A percentile compares a stretch with the other conserved stretches of the same genome.
phyloP scores from a whole-genome alignment of 1,140 invertebrate species.

The Sminthurides bifidus region DNA sequence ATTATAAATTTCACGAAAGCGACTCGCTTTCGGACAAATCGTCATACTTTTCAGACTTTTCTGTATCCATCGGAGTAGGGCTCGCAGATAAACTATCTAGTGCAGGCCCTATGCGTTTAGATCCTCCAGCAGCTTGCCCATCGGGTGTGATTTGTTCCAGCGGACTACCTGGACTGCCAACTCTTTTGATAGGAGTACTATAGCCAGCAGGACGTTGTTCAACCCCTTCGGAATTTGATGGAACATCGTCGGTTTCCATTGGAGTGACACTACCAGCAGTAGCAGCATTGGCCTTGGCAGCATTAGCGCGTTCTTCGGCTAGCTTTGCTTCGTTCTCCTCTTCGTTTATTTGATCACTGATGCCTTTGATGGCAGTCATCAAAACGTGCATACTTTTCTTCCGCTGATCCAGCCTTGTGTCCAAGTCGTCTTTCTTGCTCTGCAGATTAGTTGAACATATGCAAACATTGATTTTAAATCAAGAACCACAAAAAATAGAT shows the following conservation, averaged over 20 bases:
- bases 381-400: slow-evolving; percentile 79
- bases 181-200: too few relatives aligned
- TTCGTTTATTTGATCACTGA: slow-evolving; percentile 2
- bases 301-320: neutral
- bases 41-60: neutral
- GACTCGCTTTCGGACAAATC: slow-evolving; percentile 8
- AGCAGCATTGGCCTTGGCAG: neutral
- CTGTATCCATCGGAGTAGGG: neutral
- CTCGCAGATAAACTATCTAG: neutral
- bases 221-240: too few relatives aligned
- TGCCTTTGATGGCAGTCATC: slow-evolving; percentile 51
- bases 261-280: neutral
- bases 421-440: slow-evolving; percentile 55
- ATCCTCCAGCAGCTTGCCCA: neutral
- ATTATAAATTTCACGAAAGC: too few relatives aligned
- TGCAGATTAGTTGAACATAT: slow-evolving; percentile 33
- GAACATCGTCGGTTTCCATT: neutral
- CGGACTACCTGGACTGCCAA: neutral
- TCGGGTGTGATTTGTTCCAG: neutral
- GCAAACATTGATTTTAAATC: neutral
- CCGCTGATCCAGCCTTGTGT: slow-evolving; percentile 63
- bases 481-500: neutral
- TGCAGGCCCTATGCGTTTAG: neutral
- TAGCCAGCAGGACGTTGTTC: too few relatives aligned
- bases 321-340: neutral